A percentile compares a stretch with the other conserved stretches of the same genome.
phyloP scores from a whole-genome alignment of 1,140 invertebrate species.

The Apis cerana region DNA sequence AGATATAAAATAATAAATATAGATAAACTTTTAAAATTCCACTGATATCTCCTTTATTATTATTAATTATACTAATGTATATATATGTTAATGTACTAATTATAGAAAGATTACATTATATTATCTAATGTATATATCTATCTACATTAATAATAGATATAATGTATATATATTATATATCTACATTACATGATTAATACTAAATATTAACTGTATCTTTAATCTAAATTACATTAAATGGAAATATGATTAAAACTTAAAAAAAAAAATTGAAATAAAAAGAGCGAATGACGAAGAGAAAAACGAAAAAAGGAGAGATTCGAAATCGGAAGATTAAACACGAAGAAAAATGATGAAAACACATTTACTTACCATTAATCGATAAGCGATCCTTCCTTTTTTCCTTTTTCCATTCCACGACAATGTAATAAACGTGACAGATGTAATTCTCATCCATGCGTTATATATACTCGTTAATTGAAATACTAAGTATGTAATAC shows the following conservation, averaged over 20 bases:
- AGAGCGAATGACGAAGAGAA: background rate
- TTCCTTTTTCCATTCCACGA: background rate
- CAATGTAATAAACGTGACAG: constrained; percentile 13
- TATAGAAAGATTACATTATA: too few species aligned
- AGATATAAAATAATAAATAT: too few species aligned
- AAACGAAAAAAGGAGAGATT: background rate
- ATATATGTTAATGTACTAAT: too few species aligned
- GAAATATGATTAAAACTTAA: background rate
- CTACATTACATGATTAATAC: too few species aligned
- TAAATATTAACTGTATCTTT: too few species aligned
- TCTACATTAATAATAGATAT: too few species aligned
- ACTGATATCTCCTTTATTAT: too few species aligned
- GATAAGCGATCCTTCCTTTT: constrained; percentile 17
- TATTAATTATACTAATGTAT: too few species aligned
- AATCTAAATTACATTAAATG: too few species aligned
- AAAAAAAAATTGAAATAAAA: background rate
- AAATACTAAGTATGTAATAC: background rate
- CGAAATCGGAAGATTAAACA: constrained; percentile 9
- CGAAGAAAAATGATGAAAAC: constrained; percentile 39
- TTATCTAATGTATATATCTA: too few species aligned
- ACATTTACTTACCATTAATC: constrained; percentile 50
- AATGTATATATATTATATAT: too few species aligned
- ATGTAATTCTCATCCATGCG: background rate
- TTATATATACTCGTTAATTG: background rate
- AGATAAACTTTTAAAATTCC: too few species aligned